These are phyloP conservation scores for Noctua janthe DNA, from an alignment of 2,888 invertebrate species.

Conservation along the genomic window DNA sequence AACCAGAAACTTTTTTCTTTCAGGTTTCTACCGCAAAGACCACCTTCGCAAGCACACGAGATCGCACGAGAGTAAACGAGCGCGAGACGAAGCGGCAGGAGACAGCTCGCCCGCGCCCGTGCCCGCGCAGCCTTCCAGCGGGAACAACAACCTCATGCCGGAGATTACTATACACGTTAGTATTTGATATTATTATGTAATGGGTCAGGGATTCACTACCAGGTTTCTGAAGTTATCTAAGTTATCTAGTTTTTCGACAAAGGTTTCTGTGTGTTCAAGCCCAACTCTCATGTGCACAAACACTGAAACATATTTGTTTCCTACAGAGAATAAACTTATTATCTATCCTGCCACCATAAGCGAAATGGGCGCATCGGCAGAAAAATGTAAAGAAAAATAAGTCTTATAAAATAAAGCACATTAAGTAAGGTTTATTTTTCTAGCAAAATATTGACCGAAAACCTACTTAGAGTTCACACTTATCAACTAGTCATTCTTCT, in stretches of 20 bases:
- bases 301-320: too few relatives aligned
- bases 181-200: slow-evolving; percentile 36
- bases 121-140: slow-evolving; percentile 37
- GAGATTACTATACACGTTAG: slow-evolving; percentile 89
- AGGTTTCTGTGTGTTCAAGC: too few relatives aligned
- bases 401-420: background rate
- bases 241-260: background rate
- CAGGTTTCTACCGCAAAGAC: slow-evolving; percentile 94
- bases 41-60: slow-evolving; percentile 95
- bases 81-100: slow-evolving; percentile 92
- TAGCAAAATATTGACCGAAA: background rate
- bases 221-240: background rate
- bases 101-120: slow-evolving; percentile 81
- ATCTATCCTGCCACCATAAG: background rate
- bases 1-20: background rate
- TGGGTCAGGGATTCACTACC: background rate
- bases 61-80: slow-evolving; percentile 94
- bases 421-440: background rate
- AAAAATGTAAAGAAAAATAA: background rate
- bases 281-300: too few relatives aligned
- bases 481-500: background rate
- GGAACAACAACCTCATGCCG: slow-evolving; percentile 70
- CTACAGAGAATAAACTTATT: background rate
- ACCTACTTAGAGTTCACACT: background rate
- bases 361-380: background rate